Evolutionary conservation across 2,113 vertebrate species (phyloP), one percentile per base, ranked within the genome.

Genomic region (Psettodes erumei): DNA sequence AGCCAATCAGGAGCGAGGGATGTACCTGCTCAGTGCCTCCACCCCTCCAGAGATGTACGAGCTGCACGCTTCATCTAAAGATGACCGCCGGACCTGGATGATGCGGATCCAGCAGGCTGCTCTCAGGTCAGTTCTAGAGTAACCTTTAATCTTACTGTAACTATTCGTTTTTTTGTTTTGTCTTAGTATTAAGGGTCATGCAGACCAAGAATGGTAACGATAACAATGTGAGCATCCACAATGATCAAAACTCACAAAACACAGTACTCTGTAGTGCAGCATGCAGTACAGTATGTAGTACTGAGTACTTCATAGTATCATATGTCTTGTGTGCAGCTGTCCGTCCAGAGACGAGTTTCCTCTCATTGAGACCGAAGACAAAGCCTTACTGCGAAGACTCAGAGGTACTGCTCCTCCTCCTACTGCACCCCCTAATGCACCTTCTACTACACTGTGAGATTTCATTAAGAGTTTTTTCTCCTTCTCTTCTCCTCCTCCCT

Each of bases 1-100:
- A n/a, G 97, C 97, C 90, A 99, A 97, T 93, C 97, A 98, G 93
- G 96, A 98, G 84, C 96, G 96, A 79, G 97, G 97, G 13, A 96
- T 99, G 96, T 99, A 98, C 91, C 93, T 99, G 48, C 94, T 99
- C 86, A 96, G 95, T 1, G 92, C 89, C 72, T 93, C 95, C 0
- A 85, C 94, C 0, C 96, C 96, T 0, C 96, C 97, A 0, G 95
- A 96, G 90, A 99, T 99, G 97, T 98, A 98, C 1, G 97, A 98
- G 90, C 94, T 98, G 18, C 95, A 98, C 12, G 91, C 95, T 0
- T 89, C 95, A 0, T 96, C 96, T 13, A 95, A 96, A 1, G 96
- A 98, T 0, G 95, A 95, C 74, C 91, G 96, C 1, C 95, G 93
- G 75, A 94, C 91, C 71, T 99, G 97, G 97, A 98, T 97, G 94